Evolutionary conservation across 2,888 invertebrate genomes (phyloP).

Genomic region (Volucella inanis): DNA sequence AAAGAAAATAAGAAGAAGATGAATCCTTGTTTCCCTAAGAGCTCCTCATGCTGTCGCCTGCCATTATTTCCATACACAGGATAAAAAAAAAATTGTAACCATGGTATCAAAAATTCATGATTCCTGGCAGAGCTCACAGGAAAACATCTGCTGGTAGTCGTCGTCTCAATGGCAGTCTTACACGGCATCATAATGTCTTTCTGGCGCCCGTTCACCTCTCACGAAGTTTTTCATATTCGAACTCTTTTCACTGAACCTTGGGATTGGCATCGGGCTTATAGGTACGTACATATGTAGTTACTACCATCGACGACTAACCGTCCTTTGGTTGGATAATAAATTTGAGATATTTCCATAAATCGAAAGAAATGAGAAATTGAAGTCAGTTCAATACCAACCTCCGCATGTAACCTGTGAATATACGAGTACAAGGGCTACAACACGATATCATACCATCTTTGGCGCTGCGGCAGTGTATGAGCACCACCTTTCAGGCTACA

Average conservation of each 20-base stretch:
- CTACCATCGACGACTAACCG: background rate
- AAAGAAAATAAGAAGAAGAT: slow-evolving; percentile 5
- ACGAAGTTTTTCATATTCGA: background rate
- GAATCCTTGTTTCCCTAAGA: slow-evolving; percentile 10
- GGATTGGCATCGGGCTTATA: slow-evolving; percentile 17
- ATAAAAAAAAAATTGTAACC: slow-evolving; percentile 33
- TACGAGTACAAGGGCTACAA: too few relatives aligned
- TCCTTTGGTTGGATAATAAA: slow-evolving; percentile 50
- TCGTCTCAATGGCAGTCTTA: slow-evolving; percentile 32
- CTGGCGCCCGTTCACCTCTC: background rate
- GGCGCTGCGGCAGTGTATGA: background rate
- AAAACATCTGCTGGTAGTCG: slow-evolving; percentile 44
- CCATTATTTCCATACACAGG: slow-evolving; percentile 24
- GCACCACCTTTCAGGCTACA: background rate
- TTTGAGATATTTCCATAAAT: slow-evolving; percentile 62
- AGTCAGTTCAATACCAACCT: slow-evolving; percentile 33
- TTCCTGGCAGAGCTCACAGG: slow-evolving; percentile 32
- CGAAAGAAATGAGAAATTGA: slow-evolving; percentile 55
- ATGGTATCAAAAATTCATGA: slow-evolving; percentile 62
- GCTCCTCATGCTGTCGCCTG: background rate
- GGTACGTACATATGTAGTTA: too few relatives aligned
- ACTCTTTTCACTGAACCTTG: slow-evolving; percentile 8
- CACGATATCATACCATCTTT: background rate
- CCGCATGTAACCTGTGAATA: background rate
- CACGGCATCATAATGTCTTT: slow-evolving; percentile 11